Conservation (phyloP, 2,113 vertebrate genomes). For the Limanda limanda region DNA sequence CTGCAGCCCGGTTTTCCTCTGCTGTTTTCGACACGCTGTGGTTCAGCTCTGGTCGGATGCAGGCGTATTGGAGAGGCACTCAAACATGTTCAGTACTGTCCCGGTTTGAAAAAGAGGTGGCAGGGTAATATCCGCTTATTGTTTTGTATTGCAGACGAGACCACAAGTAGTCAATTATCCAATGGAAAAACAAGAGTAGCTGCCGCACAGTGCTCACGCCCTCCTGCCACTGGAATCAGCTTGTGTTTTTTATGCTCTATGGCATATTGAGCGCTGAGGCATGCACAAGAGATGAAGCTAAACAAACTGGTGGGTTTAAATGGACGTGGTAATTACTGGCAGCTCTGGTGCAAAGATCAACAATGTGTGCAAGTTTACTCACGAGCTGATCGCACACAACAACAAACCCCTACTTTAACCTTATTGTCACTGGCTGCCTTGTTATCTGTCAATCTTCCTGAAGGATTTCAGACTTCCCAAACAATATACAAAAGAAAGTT, state of each 20-base stretch:
- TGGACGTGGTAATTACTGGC: conserved; percentile 57
- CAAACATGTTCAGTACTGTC: conserved; percentile 21
- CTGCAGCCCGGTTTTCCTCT: conserved; percentile 31
- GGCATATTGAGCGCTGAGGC: conserved; percentile 35
- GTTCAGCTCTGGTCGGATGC: background rate
- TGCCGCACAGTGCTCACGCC: conserved; percentile 12
- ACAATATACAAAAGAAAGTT: conserved; percentile 42
- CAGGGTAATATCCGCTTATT: conserved; percentile 59
- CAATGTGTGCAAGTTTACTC: conserved; percentile 44
- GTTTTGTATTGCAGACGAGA: conserved; percentile 40
- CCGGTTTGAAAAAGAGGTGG: conserved; percentile 47
- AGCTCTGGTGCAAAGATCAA: conserved; percentile 27
- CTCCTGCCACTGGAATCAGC: conserved; percentile 32
- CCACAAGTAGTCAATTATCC: conserved; percentile 65
- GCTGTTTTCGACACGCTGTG: conserved; percentile 8
- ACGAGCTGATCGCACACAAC: conserved; percentile 15
- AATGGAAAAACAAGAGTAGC: conserved; percentile 60
- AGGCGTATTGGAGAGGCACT: background rate
- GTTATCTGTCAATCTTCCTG: conserved; percentile 44
- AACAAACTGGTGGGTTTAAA: conserved; percentile 41
- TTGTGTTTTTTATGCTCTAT: conserved; percentile 9
- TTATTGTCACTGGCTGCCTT: conserved; percentile 26
- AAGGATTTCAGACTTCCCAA: conserved; percentile 34
- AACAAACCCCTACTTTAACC: conserved; percentile 43
- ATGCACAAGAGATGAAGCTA: conserved; percentile 24